Conservation (phyloP, 2,113 vertebrate genomes). For the Pomatorhinus ruficollis region DNA sequence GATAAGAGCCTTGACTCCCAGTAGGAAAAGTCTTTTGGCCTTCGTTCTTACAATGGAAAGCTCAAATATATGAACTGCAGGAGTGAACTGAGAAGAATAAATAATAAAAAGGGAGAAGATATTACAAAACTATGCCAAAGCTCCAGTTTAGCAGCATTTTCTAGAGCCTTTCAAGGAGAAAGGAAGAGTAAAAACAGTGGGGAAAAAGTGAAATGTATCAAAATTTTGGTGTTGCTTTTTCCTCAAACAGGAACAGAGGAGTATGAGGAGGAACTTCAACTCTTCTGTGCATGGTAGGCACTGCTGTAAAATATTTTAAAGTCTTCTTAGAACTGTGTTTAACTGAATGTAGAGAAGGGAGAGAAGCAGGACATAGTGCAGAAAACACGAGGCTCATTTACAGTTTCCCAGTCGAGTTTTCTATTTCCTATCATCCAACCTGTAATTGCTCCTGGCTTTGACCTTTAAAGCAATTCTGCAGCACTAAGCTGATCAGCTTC, state of each 20-base stretch:
- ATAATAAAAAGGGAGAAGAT: neutral
- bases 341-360: neutral
- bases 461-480: neutral
- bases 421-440: neutral
- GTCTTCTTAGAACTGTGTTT: neutral
- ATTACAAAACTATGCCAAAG: neutral
- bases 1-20: neutral
- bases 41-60: neutral
- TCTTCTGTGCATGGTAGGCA: neutral
- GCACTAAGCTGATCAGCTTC: neutral
- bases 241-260: neutral
- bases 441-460: conserved; percentile 23
- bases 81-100: neutral
- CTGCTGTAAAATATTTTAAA: neutral
- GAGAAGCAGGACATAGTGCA: neutral
- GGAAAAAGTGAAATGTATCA: rapidly evolving
- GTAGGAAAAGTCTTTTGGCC: neutral
- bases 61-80: neutral
- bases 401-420: neutral
- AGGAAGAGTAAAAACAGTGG: neutral
- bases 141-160: neutral
- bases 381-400: neutral
- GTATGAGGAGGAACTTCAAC: neutral
- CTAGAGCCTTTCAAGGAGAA: neutral
- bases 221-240: neutral